Conservation (phyloP, 2,797 vertebrate species). For the Phrynocephalus guinanensis region DNA sequence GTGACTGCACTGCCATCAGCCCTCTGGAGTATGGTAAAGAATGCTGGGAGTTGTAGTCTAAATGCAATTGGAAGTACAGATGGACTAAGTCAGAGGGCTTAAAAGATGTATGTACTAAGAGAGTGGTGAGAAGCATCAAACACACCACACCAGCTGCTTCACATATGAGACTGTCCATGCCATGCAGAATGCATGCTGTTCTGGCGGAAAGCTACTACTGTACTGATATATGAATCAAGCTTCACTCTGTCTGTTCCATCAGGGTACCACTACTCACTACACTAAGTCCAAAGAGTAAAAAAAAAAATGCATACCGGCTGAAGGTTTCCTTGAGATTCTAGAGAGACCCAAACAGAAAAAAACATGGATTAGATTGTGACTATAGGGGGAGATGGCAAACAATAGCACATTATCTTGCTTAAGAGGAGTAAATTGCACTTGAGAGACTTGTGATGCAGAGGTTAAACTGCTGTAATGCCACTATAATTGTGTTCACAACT, state of each 20-base stretch:
- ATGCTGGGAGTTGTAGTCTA: too few species aligned
- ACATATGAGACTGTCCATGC: not conserved
- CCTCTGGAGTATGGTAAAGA: too few species aligned
- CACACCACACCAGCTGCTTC: not conserved
- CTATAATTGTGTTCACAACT: too few species aligned
- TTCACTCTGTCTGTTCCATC: not conserved
- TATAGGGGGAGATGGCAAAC: not conserved
- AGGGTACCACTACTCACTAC: not conserved
- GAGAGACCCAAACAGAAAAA: slow-evolving; percentile 4
- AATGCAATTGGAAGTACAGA: too few species aligned
- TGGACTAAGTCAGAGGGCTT: too few species aligned
- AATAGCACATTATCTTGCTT: not conserved
- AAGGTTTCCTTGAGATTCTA: slow-evolving; percentile 26
- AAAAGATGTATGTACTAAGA: too few species aligned
- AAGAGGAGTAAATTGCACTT: not conserved
- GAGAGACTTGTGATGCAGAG: too few species aligned
- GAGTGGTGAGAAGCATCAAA: too few species aligned
- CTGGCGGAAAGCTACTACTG: not conserved
- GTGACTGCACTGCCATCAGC: too few species aligned
- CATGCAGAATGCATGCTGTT: not conserved
- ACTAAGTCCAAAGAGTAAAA: not conserved
- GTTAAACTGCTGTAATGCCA: too few species aligned
- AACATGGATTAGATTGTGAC: slow-evolving; percentile 5
- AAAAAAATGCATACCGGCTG: slow-evolving; percentile 27
- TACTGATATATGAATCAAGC: not conserved